Conservation (phyloP, 2,113 vertebrate species). For the Chrysemys picta region DNA sequence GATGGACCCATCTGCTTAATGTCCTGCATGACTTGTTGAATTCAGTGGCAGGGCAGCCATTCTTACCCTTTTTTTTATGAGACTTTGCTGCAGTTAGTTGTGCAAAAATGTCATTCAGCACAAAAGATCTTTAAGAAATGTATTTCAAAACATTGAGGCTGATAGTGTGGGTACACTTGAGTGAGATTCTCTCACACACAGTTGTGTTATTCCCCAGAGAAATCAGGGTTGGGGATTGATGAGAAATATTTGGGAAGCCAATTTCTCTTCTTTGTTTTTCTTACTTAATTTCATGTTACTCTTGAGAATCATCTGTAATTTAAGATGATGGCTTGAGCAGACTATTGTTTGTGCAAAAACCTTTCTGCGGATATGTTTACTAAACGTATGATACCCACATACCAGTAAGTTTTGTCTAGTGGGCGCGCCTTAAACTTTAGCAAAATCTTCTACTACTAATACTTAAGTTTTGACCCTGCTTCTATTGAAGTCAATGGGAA, state of each 20-base stretch:
- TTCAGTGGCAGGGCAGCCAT: constrained; percentile 48
- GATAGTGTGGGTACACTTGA: neutral
- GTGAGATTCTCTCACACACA: neutral
- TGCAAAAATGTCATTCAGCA: constrained; percentile 29
- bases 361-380: constrained; percentile 67
- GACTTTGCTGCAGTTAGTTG: constrained; percentile 4
- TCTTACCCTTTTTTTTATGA: constrained; percentile 43
- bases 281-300: constrained; percentile 13
- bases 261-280: constrained; percentile 45
- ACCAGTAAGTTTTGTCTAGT: constrained; percentile 53
- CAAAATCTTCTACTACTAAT: constrained; percentile 6
- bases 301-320: constrained; percentile 57
- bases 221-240: neutral
- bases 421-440: neutral
- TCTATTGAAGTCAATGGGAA: constrained; percentile 16
- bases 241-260: constrained; percentile 28
- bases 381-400: constrained; percentile 61
- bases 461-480: constrained; percentile 19
- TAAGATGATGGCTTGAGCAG: constrained; percentile 46
- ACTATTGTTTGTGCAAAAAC: constrained; percentile 62
- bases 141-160: neutral
- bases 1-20: constrained; percentile 58
- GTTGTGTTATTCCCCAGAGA: neutral
- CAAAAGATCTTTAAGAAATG: constrained; percentile 10
- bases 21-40: constrained; percentile 65